Evolutionary conservation across 2,888 invertebrate species (phyloP), one percentile per base, ranked within the genome.

Genomic region (Lacanobia wlatinum): DNA sequence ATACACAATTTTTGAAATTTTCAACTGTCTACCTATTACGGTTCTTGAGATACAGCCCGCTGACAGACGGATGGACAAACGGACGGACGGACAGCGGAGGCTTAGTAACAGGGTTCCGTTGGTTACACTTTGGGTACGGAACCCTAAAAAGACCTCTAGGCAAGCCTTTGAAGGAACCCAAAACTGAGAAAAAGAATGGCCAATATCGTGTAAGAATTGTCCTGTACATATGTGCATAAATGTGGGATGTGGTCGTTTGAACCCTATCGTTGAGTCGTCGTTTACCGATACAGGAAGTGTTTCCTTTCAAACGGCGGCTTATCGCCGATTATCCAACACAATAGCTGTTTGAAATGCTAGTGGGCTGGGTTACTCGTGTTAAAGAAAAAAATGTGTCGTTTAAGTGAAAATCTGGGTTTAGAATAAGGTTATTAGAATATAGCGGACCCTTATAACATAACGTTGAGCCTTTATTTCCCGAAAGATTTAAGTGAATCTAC

Each of bases 251-350:
- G 38, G 16, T 53, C 38, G 46, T 53, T 40, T 0, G 12, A 80
- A 73, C 75, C 75, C 80, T 73, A 73, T 59, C 75, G 62, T 62
- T 80, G 18, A 55, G 80, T 63, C 50, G 23, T 28, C 76, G 53
- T 23, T 59, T 63, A 56, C 23, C 65, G 61, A 77, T 75, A 74
- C 62, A 63, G 63, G 63, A 76, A 67, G 63, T 63, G 46, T 55
- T 65, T 52, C 59, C 62, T 53, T 63, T 46, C 46, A 63, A 63
- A 16, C 65, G 55, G 10, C 21, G 55, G 62, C 58, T 77, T 81
- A 77, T 81, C 59, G 67, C 7, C 76, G 63, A 76, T 81, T 60
- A 76, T 78, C 67, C 48, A 38, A 23, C 59, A 63, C 62, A 67
- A 81, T 50, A 16, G 59, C 50, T 40, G 53, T 63, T 63, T 43